A percentile compares a stretch with the other conserved stretches of the same genome.
Evolutionary conservation across 2,113 vertebrate species (phyloP).

Genomic region (Syngnathoides biaculeatus): DNA sequence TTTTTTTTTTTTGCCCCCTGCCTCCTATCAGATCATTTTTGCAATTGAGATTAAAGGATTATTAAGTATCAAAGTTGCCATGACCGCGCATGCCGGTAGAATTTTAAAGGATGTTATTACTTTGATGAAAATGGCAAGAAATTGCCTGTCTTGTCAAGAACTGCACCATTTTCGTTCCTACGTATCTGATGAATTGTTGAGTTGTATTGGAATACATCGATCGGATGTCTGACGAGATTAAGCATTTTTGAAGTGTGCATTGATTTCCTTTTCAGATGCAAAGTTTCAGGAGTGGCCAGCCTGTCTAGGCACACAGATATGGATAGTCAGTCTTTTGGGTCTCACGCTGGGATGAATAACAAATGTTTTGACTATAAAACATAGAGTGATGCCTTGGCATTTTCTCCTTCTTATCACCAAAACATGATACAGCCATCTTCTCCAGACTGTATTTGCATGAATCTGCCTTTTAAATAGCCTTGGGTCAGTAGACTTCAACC

Average conservation of each 20-base stretch:
- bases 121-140: conserved; percentile 42
- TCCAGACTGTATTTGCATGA: conserved; percentile 18
- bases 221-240: conserved; percentile 57
- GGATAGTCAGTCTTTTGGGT: conserved; percentile 62
- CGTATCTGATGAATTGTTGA: conserved; percentile 52
- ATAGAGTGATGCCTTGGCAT: conserved; percentile 38
- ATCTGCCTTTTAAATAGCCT: conserved; percentile 54
- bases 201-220: conserved; percentile 62
- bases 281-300: conserved; percentile 52
- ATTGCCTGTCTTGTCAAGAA: conserved; percentile 36
- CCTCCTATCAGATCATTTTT: conserved; percentile 48
- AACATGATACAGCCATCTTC: conserved; percentile 14
- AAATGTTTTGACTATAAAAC: conserved; percentile 53
- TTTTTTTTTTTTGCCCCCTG: conserved; percentile 28
- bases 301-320: conserved; percentile 51
- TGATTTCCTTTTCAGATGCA: conserved; percentile 58
- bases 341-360: conserved; percentile 46
- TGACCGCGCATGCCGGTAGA: conserved; percentile 19
- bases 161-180: conserved; percentile 33
- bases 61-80: conserved; percentile 56
- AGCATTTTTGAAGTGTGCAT: conserved; percentile 69
- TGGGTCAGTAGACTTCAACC: conserved; percentile 50
- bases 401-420: conserved; percentile 22
- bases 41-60: conserved; percentile 55
- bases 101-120: conserved; percentile 44